phyloP scores from a whole-genome alignment of 2,113 vertebrate genomes.

The Stegostoma tigrinum region DNA sequence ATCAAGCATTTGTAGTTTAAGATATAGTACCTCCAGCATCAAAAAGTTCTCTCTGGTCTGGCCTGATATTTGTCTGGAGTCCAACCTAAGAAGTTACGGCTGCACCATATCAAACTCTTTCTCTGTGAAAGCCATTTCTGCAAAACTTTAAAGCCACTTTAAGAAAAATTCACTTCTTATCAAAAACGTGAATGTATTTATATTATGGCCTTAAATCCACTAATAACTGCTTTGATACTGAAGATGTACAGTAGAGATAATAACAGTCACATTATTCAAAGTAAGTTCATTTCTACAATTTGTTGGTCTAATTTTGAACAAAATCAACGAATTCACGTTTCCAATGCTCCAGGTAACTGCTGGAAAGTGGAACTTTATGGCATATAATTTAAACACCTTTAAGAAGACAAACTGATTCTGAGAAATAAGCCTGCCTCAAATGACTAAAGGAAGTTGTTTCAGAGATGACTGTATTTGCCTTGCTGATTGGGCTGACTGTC shows the following conservation, averaged over 20 bases:
- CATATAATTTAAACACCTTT: background rate
- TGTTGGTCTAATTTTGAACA: background rate
- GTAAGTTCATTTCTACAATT: background rate
- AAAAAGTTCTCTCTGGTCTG: background rate
- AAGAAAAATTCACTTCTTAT: background rate
- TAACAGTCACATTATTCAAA: background rate
- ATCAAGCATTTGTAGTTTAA: background rate
- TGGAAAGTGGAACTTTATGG: background rate
- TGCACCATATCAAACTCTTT: background rate
- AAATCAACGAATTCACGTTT: background rate
- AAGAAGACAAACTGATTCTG: background rate
- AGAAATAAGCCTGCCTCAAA: background rate
- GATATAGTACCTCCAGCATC: background rate
- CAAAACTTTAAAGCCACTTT: background rate
- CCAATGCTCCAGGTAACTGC: background rate
- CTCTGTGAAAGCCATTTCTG: background rate
- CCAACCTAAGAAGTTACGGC: background rate
- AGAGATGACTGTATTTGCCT: background rate
- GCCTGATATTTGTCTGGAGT: background rate
- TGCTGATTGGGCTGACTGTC: background rate
- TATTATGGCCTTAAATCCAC: background rate
- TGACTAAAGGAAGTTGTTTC: background rate
- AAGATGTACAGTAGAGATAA: background rate
- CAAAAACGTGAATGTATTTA: background rate
- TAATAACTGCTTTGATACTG: background rate